Evolutionary conservation across 2,888 invertebrate species (phyloP).

Genomic region (Melitaea athalia): DNA sequence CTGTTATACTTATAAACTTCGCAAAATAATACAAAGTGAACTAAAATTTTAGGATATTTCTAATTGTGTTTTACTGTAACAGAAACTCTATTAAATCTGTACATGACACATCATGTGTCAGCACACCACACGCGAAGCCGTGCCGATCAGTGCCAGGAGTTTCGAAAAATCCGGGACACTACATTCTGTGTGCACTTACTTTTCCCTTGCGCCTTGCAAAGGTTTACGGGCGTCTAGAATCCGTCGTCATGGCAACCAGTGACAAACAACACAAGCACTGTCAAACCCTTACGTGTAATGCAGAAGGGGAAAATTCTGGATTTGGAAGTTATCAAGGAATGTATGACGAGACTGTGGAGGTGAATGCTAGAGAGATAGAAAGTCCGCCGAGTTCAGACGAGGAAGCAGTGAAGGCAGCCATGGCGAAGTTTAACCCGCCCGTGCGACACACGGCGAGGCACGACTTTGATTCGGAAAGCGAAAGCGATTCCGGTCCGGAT

Average conservation of each 20-base stretch:
- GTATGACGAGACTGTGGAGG: slow-evolving; percentile 84
- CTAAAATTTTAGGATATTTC: background rate
- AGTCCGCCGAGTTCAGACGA: slow-evolving; percentile 73
- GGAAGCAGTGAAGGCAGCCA: slow-evolving; percentile 58
- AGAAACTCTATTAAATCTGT: background rate
- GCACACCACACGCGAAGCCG: slow-evolving; percentile 46
- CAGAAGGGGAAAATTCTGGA: slow-evolving; percentile 38
- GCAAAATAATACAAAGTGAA: too few species aligned
- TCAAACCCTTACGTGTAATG: slow-evolving; percentile 61
- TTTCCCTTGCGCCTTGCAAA: slow-evolving; percentile 20
- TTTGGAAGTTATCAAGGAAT: slow-evolving; percentile 58
- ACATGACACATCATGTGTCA: slow-evolving; percentile 33
- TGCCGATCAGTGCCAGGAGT: slow-evolving; percentile 47
- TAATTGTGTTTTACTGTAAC: background rate
- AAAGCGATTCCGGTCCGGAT: slow-evolving; percentile 60
- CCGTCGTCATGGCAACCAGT: slow-evolving; percentile 71
- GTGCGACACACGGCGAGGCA: slow-evolving; percentile 69
- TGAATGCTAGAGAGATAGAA: slow-evolving; percentile 81
- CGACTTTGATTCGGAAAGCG: slow-evolving; percentile 75
- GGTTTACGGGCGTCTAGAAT: slow-evolving; percentile 8
- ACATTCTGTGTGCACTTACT: slow-evolving; percentile 28
- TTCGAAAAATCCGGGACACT: slow-evolving; percentile 28
- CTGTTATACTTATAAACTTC: too few species aligned
- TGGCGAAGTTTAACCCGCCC: slow-evolving; percentile 76
- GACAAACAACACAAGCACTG: slow-evolving; percentile 67